A percentile compares a stretch with the other conserved stretches of the same genome.
phyloP scores from a whole-genome alignment of 2,113 vertebrate species.

The Damaliscus lunatus region DNA sequence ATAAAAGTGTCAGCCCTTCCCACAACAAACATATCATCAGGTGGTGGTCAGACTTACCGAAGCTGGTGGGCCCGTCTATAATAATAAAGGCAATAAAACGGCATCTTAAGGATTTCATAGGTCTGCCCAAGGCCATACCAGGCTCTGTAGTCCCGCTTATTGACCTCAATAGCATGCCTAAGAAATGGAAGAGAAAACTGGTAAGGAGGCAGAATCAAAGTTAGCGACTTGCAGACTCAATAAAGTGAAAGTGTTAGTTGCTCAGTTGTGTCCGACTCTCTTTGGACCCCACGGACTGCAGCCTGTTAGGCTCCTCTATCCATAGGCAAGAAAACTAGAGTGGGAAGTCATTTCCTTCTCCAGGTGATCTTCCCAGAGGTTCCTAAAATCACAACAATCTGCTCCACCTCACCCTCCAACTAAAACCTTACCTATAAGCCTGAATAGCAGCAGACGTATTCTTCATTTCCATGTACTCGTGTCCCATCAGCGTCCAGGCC shows the following conservation, averaged over 20 bases:
- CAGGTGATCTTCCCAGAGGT: background rate
- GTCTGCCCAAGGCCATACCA: slow-evolving; percentile 99
- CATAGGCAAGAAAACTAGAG: background rate
- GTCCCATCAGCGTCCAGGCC: slow-evolving; percentile 99
- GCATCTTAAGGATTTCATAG: slow-evolving; percentile 99
- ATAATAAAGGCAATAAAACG: slow-evolving; percentile 99
- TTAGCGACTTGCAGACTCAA: background rate
- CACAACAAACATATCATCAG: slow-evolving; percentile 2
- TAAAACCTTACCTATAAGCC: slow-evolving; percentile 88
- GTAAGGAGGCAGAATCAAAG: slow-evolving; percentile 20
- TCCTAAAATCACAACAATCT: background rate
- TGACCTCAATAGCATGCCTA: slow-evolving; percentile 98
- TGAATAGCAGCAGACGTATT: slow-evolving; percentile 99
- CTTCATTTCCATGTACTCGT: slow-evolving; percentile 99
- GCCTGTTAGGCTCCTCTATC: background rate
- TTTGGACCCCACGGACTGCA: background rate
- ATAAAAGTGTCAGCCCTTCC: background rate
- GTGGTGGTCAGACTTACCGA: slow-evolving; percentile 82
- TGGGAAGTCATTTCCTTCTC: background rate
- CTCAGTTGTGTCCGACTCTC: background rate
- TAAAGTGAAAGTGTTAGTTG: background rate
- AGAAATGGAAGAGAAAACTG: slow-evolving; percentile 44
- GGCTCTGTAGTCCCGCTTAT: slow-evolving; percentile 97
- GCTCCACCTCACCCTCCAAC: background rate
- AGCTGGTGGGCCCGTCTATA: slow-evolving; percentile 98